A percentile compares a stretch with the other conserved stretches of the same genome.
phyloP scores from a whole-genome alignment of 2,797 vertebrate species.

The Xenentodon cancila region DNA sequence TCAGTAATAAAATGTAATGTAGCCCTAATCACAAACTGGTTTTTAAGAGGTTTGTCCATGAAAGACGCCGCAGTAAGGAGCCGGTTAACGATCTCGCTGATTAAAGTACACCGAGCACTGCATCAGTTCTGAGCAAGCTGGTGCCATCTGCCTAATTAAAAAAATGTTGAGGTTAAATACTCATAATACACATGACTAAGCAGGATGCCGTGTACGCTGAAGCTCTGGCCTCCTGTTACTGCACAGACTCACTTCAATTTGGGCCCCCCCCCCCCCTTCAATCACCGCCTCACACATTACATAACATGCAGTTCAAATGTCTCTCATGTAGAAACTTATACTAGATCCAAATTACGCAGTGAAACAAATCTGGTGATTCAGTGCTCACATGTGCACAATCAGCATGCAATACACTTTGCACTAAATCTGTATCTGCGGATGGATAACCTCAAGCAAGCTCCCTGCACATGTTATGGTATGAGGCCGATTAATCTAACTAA shows the following conservation, averaged over 20 bases:
- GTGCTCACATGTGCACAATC: background rate
- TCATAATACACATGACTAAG: constrained; percentile 48
- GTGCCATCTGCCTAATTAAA: constrained; percentile 47
- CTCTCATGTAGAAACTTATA: constrained; percentile 41
- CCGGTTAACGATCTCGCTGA: background rate
- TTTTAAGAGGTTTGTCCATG: constrained; percentile 1
- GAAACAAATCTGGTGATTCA: constrained; percentile 33
- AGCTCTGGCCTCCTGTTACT: constrained; percentile 13
- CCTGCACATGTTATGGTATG: too few species aligned
- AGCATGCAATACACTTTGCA: background rate
- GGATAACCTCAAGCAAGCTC: background rate
- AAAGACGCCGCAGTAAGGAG: background rate
- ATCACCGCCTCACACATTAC: constrained; percentile 30
- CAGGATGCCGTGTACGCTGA: constrained; percentile 25
- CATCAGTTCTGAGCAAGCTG: constrained; percentile 28
- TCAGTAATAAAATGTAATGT: background rate
- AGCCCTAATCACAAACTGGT: background rate
- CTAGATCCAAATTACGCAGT: constrained; percentile 16
- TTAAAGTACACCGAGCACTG: constrained; percentile 3
- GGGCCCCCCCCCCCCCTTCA: constrained; percentile 15
- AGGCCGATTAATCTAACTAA: background rate
- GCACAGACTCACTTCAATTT: constrained; percentile 19
- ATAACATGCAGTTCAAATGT: constrained; percentile 33
- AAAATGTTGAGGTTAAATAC: constrained; percentile 41
- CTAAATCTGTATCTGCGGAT: background rate